Conservation (phyloP, 2,797 vertebrate species). For the Trachurus trachurus region DNA sequence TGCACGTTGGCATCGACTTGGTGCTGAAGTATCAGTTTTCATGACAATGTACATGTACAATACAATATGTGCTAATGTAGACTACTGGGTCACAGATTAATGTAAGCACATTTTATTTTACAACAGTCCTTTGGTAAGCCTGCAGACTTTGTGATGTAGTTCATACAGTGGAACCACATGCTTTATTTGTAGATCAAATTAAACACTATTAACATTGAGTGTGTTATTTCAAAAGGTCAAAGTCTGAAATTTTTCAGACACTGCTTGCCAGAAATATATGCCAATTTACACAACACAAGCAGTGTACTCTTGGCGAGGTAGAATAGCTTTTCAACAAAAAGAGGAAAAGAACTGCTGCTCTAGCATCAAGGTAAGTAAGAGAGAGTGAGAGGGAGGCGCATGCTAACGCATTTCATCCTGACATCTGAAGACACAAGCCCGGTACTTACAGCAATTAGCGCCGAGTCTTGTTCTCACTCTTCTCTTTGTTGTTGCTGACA, state of each 20-base stretch:
- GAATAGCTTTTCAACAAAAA: conserved; percentile 17
- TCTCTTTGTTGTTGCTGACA: conserved; percentile 51
- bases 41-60: no score
- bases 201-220: conserved; percentile 1
- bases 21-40: no score
- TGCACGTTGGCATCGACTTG: no score
- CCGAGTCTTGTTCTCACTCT: conserved; percentile 33
- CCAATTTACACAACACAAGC: conserved; percentile 38
- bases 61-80: no score
- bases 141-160: neutral
- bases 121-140: no score
- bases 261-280: conserved; percentile 7
- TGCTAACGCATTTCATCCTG: conserved; percentile 48
- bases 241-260: conserved; percentile 26
- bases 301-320: neutral
- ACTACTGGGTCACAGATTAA: neutral
- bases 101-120: no score
- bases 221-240: conserved; percentile 19
- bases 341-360: neutral
- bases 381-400: neutral
- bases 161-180: neutral
- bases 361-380: conserved; percentile 49
- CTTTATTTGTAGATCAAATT: neutral
- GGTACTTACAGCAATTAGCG: conserved; percentile 64
- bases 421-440: conserved; percentile 58